phyloP scores from a whole-genome alignment of 2,888 invertebrate species.

The Deilephila elpenor region DNA sequence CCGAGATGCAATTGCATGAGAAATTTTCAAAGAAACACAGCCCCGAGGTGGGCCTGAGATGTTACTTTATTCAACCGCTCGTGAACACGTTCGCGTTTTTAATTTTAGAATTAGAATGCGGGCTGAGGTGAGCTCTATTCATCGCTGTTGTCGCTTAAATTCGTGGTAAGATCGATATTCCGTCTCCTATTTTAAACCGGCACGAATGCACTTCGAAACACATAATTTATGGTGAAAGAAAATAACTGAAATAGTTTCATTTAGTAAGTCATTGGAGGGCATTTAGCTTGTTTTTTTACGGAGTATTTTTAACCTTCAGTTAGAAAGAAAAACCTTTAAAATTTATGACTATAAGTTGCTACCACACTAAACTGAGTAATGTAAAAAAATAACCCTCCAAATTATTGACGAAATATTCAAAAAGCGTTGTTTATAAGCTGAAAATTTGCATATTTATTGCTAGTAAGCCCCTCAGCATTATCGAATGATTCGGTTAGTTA shows the following conservation, averaged over 20 bases:
- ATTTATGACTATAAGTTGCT: too few species aligned
- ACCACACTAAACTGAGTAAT: neutral
- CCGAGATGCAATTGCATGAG: conserved; percentile 63
- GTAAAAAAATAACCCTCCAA: neutral
- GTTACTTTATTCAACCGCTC: conserved; percentile 35
- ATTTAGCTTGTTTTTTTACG: too few species aligned
- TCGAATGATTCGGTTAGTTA: conserved; percentile 18
- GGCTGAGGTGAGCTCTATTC: conserved; percentile 1
- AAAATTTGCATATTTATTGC: conserved; percentile 19
- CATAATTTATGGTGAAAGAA: too few species aligned
- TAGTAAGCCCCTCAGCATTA: conserved; percentile 10
- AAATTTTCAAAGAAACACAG: conserved; percentile 57
- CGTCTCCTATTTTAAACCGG: neutral
- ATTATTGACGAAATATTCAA: conserved; percentile 6
- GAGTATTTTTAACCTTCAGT: too few species aligned
- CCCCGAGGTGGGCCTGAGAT: conserved; percentile 34
- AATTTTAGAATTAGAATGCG: conserved; percentile 35
- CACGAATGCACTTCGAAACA: neutral
- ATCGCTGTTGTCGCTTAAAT: neutral
- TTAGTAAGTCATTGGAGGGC: neutral
- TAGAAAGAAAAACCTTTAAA: too few species aligned
- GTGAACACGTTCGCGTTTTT: conserved; percentile 36
- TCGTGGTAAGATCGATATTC: neutral
- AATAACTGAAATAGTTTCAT: neutral
- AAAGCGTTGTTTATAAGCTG: neutral